These are phyloP conservation scores for Polia nebulosa DNA, from an alignment of 2,888 invertebrate species.

Conservation along the genomic window DNA sequence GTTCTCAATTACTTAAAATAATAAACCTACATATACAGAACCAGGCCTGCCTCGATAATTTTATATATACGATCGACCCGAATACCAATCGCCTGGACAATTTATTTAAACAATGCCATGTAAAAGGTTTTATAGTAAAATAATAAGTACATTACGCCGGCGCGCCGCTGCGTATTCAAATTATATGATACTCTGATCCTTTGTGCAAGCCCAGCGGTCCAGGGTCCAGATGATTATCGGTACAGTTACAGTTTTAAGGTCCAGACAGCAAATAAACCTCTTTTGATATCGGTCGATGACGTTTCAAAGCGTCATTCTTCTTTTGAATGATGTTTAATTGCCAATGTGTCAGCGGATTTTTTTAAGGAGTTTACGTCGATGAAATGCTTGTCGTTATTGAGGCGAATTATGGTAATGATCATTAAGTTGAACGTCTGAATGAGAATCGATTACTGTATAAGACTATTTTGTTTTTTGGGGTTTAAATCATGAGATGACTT, in stretches of 20 bases:
- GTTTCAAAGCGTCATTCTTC: constrained; percentile 39
- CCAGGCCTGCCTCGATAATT: constrained; percentile 36
- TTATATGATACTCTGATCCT: constrained; percentile 55
- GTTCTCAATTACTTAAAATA: constrained; percentile 32
- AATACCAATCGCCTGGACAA: constrained; percentile 55
- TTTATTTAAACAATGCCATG: constrained; percentile 59
- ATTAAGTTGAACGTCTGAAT: background rate
- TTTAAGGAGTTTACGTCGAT: background rate
- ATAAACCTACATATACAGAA: constrained; percentile 19
- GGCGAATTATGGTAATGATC: background rate
- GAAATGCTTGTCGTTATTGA: background rate
- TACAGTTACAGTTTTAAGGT: constrained; percentile 44
- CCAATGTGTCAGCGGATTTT: constrained; percentile 12
- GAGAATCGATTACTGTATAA: background rate
- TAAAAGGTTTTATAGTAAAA: constrained; percentile 62
- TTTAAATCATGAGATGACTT: too few relatives aligned
- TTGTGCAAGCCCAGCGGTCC: constrained; percentile 43
- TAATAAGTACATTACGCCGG: constrained; percentile 64
- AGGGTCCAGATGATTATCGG: constrained; percentile 51
- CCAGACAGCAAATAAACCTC: constrained; percentile 30
- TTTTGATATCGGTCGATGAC: constrained; percentile 41
- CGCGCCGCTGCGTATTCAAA: constrained; percentile 64
- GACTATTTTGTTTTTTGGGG: too few relatives aligned
- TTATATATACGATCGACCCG: constrained; percentile 38
- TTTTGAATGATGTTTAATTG: constrained; percentile 47